phyloP scores from a whole-genome alignment of 2,113 vertebrate species.

The Tonatia bakeri region DNA sequence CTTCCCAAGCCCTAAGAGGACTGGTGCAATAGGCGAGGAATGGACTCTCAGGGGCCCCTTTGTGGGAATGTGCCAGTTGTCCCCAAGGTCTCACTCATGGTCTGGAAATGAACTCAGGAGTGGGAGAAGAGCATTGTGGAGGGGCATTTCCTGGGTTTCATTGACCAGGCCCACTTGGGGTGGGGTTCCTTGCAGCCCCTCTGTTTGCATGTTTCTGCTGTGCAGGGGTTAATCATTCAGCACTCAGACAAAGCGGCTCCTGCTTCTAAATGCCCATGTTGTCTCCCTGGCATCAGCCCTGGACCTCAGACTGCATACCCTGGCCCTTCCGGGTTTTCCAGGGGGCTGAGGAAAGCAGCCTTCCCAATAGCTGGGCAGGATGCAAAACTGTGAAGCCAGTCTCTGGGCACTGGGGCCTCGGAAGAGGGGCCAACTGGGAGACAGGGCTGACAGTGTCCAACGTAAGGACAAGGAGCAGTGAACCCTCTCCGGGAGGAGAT shows the following conservation, averaged over 20 bases:
- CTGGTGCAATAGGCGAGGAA: not conserved
- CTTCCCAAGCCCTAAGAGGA: not conserved
- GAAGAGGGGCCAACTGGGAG: not conserved
- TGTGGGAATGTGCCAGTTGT: not conserved
- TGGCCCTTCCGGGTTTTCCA: not conserved
- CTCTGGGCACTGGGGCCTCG: not conserved
- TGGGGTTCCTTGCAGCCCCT: not conserved
- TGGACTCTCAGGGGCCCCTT: not conserved
- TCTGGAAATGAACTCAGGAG: not conserved
- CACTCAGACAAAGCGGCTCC: not conserved
- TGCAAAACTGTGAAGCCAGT: not conserved
- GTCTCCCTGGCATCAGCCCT: not conserved
- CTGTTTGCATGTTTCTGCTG: not conserved
- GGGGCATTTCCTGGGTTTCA: not conserved
- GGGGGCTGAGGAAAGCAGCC: not conserved
- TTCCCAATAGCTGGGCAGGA: not conserved
- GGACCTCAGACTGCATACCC: not conserved
- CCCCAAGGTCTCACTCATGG: not conserved
- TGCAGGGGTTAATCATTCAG: rapidly evolving
- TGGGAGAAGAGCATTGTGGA: not conserved
- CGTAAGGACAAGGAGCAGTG: not conserved
- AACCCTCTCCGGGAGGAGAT: not conserved
- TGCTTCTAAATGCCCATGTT: not conserved
- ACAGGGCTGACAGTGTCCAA: not conserved
- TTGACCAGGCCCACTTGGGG: not conserved